Conservation (phyloP, 2,888 invertebrate genomes). For the Myopa tessellatipennis region DNA sequence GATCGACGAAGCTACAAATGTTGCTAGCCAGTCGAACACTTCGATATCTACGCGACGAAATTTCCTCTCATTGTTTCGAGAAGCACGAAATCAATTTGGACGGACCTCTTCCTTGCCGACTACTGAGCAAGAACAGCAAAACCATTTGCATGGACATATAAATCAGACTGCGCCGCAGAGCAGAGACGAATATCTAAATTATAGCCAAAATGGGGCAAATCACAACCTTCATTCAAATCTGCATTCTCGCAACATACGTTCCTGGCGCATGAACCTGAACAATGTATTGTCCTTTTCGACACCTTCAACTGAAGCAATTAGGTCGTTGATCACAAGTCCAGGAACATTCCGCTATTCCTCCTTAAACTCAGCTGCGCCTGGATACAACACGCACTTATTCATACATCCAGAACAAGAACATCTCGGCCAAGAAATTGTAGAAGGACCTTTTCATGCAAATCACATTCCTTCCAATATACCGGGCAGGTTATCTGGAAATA, state of each 20-base stretch:
- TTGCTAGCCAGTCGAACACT: not conserved
- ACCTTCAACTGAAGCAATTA: conserved; percentile 59
- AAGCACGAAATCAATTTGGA: conserved; percentile 50
- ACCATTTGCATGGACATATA: not conserved
- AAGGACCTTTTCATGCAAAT: conserved; percentile 18
- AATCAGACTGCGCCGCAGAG: not conserved
- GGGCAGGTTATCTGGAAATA: not conserved
- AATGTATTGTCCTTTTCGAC: conserved; percentile 60
- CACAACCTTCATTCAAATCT: not conserved
- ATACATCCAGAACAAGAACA: conserved; percentile 30
- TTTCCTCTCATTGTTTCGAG: conserved; percentile 53
- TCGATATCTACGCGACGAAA: conserved; percentile 48
- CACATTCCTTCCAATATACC: not conserved
- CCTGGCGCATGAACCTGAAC: conserved; percentile 62
- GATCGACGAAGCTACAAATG: conserved; percentile 21
- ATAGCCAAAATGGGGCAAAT: not conserved
- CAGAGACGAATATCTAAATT: not conserved
- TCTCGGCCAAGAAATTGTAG: not conserved
- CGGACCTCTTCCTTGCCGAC: conserved; percentile 47
- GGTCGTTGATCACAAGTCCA: conserved; percentile 59
- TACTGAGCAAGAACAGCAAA: not conserved
- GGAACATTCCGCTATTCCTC: conserved; percentile 57
- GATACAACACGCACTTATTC: conserved; percentile 51
- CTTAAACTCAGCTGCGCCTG: conserved; percentile 43
- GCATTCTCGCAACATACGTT: conserved; percentile 48